Evolutionary conservation across 2,113 vertebrate species (phyloP).

Genomic region (Copsychus sechellarum): DNA sequence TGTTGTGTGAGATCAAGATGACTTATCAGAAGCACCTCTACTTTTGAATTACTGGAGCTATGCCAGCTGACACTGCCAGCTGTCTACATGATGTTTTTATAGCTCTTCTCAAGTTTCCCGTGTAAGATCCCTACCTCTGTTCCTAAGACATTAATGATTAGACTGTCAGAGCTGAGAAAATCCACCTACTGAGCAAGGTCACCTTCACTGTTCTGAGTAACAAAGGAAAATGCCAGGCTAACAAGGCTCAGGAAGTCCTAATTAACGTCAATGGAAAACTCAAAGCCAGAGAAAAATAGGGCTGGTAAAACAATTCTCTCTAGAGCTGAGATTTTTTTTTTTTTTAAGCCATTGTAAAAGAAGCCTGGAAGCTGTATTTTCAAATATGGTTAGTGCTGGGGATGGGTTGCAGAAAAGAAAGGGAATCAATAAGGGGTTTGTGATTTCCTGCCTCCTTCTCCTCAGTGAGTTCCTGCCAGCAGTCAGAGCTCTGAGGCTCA

Average conservation of each 20-base stretch:
- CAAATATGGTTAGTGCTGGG: conserved; percentile 34
- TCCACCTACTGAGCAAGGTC: conserved; percentile 42
- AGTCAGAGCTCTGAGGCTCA: background rate
- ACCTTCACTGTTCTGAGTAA: background rate
- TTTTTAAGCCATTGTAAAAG: background rate
- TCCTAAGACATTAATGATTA: conserved; percentile 59
- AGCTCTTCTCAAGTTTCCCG: background rate
- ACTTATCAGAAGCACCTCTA: background rate
- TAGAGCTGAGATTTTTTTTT: background rate
- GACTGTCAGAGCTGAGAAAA: conserved; percentile 49
- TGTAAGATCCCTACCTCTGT: conserved; percentile 28
- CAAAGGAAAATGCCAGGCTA: conserved; percentile 28
- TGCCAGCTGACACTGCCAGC: conserved; percentile 31
- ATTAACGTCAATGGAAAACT: conserved; percentile 7
- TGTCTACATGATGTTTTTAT: conserved; percentile 1
- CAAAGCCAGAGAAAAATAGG: conserved; percentile 22
- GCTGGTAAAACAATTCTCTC: background rate
- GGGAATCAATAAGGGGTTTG: background rate
- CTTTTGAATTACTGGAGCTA: conserved; percentile 1
- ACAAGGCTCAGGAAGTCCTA: conserved; percentile 21
- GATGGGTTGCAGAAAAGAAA: conserved; percentile 14
- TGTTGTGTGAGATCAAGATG: background rate
- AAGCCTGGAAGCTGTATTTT: conserved; percentile 18
- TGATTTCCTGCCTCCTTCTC: background rate
- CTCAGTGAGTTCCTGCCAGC: background rate